phyloP scores from a whole-genome alignment of 2,797 vertebrate species.

The Sarcoramphus papa region DNA sequence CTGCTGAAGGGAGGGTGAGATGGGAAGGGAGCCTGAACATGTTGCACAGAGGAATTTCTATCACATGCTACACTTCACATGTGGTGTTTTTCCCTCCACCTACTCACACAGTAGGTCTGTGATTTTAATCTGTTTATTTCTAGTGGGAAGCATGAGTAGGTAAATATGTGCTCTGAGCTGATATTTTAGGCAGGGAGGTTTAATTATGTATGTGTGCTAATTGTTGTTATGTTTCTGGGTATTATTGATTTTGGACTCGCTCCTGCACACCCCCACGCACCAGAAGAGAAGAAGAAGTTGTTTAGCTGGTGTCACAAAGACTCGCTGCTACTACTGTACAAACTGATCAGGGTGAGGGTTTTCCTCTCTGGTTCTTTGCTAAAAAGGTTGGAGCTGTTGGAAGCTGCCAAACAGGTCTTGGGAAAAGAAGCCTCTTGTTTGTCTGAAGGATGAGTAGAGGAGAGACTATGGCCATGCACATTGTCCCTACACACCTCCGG shows the following conservation, averaged over 20 bases:
- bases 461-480: fast-evolving
- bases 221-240: not conserved
- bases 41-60: not conserved
- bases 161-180: not conserved
- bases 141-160: not conserved
- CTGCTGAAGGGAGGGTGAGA: not conserved
- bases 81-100: not conserved
- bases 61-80: not conserved
- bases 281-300: not conserved
- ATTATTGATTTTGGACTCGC: not conserved
- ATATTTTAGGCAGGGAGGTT: conserved; percentile 15
- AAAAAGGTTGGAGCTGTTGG: not conserved
- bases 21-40: not conserved
- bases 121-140: conserved; percentile 36
- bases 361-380: not conserved
- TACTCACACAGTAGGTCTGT: not conserved
- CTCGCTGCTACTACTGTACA: not conserved
- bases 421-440: not conserved
- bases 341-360: not conserved
- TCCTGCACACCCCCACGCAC: not conserved
- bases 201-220: not conserved
- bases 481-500: not conserved
- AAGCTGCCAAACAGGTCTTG: not conserved
- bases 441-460: not conserved
- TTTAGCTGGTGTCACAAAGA: not conserved